A percentile compares a stretch with the other conserved stretches of the same genome.
Conservation (phyloP, 2,797 vertebrate species). For the Rhyacichthys aspro region DNA sequence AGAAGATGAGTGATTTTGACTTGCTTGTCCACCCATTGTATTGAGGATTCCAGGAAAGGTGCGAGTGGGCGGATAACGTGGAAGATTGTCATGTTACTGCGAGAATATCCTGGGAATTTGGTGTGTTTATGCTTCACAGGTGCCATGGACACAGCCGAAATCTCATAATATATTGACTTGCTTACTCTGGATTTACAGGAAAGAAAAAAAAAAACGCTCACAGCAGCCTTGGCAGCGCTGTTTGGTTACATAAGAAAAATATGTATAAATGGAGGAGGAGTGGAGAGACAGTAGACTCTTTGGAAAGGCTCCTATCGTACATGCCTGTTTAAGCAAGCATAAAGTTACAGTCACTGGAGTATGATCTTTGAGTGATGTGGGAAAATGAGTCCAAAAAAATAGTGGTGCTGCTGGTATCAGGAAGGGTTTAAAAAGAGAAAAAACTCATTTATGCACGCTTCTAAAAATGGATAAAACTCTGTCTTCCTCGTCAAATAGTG, state of each 20-base stretch:
- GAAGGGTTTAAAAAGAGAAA: conserved; percentile 14
- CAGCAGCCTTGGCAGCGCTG: neutral
- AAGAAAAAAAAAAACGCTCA: neutral
- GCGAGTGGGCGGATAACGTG: conserved; percentile 54
- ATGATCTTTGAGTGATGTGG: conserved; percentile 26
- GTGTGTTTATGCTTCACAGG: conserved; percentile 9
- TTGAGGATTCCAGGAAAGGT: conserved; percentile 67
- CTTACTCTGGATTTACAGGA: neutral
- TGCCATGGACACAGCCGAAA: neutral
- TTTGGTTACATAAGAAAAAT: neutral
- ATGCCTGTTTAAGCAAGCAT: conserved; percentile 10
- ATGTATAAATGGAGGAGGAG: neutral
- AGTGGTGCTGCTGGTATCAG: conserved; percentile 36
- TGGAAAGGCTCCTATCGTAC: neutral
- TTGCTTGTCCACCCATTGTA: conserved; percentile 49
- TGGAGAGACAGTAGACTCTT: neutral
- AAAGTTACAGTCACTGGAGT: conserved; percentile 9
- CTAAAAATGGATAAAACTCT: too few species aligned
- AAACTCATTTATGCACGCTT: neutral
- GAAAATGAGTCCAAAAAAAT: conserved; percentile 12
- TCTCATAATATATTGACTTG: neutral
- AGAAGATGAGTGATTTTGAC: conserved; percentile 36
- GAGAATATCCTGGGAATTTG: conserved; percentile 22
- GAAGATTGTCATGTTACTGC: conserved; percentile 28
- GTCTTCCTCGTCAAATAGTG: too few species aligned